A percentile compares a stretch with the other conserved stretches of the same genome.
phyloP scores from a whole-genome alignment of 1,140 invertebrate genomes.

The Cheumatopsyche charites region DNA sequence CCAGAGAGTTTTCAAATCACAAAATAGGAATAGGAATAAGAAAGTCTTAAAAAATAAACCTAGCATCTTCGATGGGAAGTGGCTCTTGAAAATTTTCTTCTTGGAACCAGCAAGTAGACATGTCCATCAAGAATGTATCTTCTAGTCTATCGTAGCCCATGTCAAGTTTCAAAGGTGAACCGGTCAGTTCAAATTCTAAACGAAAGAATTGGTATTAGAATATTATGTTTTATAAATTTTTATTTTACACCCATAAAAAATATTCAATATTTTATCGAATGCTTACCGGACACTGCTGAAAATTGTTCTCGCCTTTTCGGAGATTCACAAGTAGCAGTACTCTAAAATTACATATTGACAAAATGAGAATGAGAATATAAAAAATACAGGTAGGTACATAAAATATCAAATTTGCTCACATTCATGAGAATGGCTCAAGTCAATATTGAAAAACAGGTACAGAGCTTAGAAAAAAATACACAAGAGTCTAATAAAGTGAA shows the following conservation, averaged over 20 bases:
- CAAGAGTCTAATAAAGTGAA: too few relatives aligned
- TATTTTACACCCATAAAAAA: background rate
- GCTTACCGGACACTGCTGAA: slow-evolving; percentile 38
- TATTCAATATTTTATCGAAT: background rate
- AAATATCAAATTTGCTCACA: too few relatives aligned
- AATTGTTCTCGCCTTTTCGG: slow-evolving; percentile 40
- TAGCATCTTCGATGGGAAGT: slow-evolving; percentile 53
- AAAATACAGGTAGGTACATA: too few relatives aligned
- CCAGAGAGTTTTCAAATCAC: background rate
- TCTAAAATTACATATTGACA: background rate
- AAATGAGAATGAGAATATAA: background rate
- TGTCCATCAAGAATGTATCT: slow-evolving; percentile 58
- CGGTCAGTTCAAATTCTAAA: slow-evolving; percentile 59
- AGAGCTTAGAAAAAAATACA: too few relatives aligned
- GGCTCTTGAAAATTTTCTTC: slow-evolving; percentile 56
- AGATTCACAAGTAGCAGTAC: background rate
- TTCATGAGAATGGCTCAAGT: too few relatives aligned
- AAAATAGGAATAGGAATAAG: background rate
- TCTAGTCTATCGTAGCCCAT: slow-evolving; percentile 58
- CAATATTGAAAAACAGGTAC: too few relatives aligned
- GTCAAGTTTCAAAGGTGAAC: slow-evolving; percentile 60
- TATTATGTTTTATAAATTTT: background rate
- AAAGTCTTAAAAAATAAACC: slow-evolving; percentile 48
- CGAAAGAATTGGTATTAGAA: background rate
- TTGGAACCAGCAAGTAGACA: slow-evolving; percentile 57